phyloP scores from a whole-genome alignment of 2,797 vertebrate genomes.

The Pseudotriccus pelzelni region DNA sequence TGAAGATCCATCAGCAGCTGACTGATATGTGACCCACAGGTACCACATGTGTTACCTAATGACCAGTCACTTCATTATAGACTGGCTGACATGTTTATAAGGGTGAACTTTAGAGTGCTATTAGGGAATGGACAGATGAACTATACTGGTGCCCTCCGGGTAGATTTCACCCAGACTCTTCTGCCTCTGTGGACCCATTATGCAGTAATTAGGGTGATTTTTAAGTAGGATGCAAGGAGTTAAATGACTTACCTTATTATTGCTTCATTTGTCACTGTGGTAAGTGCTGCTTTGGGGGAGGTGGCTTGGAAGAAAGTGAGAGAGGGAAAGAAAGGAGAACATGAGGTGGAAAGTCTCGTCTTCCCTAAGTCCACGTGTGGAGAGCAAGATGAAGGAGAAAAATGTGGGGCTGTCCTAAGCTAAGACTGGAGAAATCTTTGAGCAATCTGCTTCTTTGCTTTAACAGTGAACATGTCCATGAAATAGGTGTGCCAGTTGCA shows the following conservation, averaged over 20 bases:
- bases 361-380: not conserved
- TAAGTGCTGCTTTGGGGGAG: conserved; percentile 71
- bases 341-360: not conserved
- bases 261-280: conserved; percentile 76
- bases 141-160: conserved; percentile 80
- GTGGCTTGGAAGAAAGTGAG: conserved; percentile 19
- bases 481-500: not conserved
- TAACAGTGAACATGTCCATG: not conserved
- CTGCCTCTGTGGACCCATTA: conserved; percentile 88
- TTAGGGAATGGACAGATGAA: conserved; percentile 87
- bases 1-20: conserved; percentile 87
- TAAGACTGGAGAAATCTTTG: not conserved
- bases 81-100: conserved; percentile 97
- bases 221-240: conserved; percentile 93
- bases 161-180: conserved; percentile 85
- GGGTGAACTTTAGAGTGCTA: conserved; percentile 96
- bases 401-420: not conserved
- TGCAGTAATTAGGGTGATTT: conserved; percentile 93
- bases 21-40: conserved; percentile 89
- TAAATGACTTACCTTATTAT: conserved; percentile 90
- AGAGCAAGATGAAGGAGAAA: not conserved
- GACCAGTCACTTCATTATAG: conserved; percentile 89
- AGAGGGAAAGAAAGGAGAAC: not conserved
- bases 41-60: conserved; percentile 87
- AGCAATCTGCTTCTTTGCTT: not conserved